Evolutionary conservation across 2,888 invertebrate species (phyloP).

Genomic region (Hypselothyrea guttata): DNA sequence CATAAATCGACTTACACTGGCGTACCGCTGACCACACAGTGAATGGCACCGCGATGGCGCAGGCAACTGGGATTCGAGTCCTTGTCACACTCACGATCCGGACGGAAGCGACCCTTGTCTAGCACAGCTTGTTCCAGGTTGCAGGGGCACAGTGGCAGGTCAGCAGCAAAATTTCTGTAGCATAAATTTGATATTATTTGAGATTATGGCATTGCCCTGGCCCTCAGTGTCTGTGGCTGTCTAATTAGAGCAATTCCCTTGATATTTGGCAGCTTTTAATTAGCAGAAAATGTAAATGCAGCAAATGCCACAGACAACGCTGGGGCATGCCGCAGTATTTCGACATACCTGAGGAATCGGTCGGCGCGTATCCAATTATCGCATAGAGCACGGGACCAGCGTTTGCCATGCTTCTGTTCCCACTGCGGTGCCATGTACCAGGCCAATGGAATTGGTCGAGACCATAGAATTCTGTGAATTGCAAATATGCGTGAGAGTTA

Average conservation of each 20-base stretch:
- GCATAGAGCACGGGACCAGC: constrained; percentile 93
- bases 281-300: constrained; percentile 54
- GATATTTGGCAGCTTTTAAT: constrained; percentile 51
- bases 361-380: constrained; percentile 95
- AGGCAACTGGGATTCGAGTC: constrained; percentile 94
- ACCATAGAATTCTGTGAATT: constrained; percentile 88
- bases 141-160: constrained; percentile 94
- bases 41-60: constrained; percentile 94
- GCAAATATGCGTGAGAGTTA: background rate
- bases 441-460: constrained; percentile 93
- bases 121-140: constrained; percentile 93
- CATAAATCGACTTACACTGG: constrained; percentile 87
- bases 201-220: constrained; percentile 5
- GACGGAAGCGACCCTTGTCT: constrained; percentile 96
- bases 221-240: constrained; percentile 2
- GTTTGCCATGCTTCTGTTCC: constrained; percentile 89
- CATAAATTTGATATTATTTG: constrained; percentile 26
- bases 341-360: constrained; percentile 84
- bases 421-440: constrained; percentile 97
- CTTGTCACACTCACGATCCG: constrained; percentile 94
- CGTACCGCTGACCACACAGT: constrained; percentile 95
- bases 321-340: background rate
- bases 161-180: constrained; percentile 91
- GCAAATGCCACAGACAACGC: background rate
- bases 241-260: constrained; percentile 49